These are phyloP conservation scores for Bombus huntii DNA, from an alignment of 1,140 invertebrate species.

Conservation along the genomic window DNA sequence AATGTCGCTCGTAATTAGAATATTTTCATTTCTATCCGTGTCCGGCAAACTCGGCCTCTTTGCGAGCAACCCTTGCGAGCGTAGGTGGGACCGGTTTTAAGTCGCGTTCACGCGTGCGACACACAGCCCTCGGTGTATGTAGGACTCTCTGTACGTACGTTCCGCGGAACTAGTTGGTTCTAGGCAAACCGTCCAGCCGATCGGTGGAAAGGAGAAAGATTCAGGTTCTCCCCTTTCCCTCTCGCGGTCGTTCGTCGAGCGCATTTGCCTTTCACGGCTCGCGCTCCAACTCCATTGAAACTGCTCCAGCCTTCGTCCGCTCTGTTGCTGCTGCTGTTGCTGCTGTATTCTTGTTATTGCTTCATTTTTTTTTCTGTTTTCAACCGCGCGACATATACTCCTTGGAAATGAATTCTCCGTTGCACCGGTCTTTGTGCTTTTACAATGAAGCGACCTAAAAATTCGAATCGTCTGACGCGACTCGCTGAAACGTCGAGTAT, in stretches of 20 bases:
- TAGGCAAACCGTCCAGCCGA: slow-evolving; percentile 20
- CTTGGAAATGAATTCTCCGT: background rate
- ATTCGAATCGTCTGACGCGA: background rate
- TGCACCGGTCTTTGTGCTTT: too few species aligned
- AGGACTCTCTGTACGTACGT: slow-evolving; percentile 21
- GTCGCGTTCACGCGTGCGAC: slow-evolving; percentile 62
- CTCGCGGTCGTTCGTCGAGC: slow-evolving; percentile 46
- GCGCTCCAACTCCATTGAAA: slow-evolving; percentile 42
- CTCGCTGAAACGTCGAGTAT: background rate
- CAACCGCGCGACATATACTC: background rate
- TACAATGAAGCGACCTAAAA: background rate
- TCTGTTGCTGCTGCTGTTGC: background rate
- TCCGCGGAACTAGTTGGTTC: slow-evolving; percentile 60
- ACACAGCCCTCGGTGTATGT: slow-evolving; percentile 2
- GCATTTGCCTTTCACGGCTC: slow-evolving; percentile 54
- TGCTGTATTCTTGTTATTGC: background rate
- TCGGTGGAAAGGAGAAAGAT: slow-evolving; percentile 39
- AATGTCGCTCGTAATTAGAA: slow-evolving; percentile 62
- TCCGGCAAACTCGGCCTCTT: slow-evolving; percentile 25
- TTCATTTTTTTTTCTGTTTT: background rate
- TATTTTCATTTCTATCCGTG: slow-evolving; percentile 61
- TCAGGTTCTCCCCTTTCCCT: slow-evolving; percentile 30
- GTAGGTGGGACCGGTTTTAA: slow-evolving; percentile 68
- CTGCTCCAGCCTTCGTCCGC: background rate
- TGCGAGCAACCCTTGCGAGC: slow-evolving; percentile 33